Base-by-base conservation (phyloP, 2,113 vertebrate species). In the Brienomyrus brachyistius region DNA sequence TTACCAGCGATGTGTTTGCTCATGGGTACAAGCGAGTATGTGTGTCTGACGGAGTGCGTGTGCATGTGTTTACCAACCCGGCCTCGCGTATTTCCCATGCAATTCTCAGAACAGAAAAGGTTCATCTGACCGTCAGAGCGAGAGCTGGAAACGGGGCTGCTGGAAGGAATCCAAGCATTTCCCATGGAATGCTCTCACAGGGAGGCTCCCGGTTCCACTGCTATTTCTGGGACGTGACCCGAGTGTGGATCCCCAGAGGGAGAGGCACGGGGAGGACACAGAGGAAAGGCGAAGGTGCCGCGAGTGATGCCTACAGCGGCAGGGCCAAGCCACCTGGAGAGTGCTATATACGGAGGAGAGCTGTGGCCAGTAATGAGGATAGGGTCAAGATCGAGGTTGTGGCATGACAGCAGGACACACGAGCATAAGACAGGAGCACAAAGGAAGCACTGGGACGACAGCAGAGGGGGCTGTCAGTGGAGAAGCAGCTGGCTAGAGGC, bases 201-300 rank as follows among this genome's bases (percentile, higher is more conserved):
- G 91, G 93, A 97, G 95, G 97, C 95, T 93, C 97, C 96, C 94
- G 94, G 96, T 97, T 98, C 97, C 97, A 96, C 92, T 97, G 96
- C 97, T 99, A 98, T 99, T 99, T 96, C 97, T 97, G 96, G 97
- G 96, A 94, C 94, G 94, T 99, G 98, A 98, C 97, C 97, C 96
- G 97, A 96, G 95, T 96, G 96, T 96, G 96, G 96, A 97, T 97
- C 95, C 97, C 97, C 97, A 97, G 91, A 94, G 97, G 96, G 97
- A 98, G 96, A 95, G 93, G 94, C 95, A 95, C 92, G 92, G 95
- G 94, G 92, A 94, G 92, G 94, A 95, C 92, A 92, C 94, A 92
- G 93, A 95, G 92, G 95, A 93, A 95, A 93, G 11, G 85, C 52
- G n/a, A 51, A 27, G 77, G 47, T 35, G 3, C 70, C 54, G 77